phyloP scores from a whole-genome alignment of 2,797 vertebrate genomes.

The Distichodus sexfasciatus region DNA sequence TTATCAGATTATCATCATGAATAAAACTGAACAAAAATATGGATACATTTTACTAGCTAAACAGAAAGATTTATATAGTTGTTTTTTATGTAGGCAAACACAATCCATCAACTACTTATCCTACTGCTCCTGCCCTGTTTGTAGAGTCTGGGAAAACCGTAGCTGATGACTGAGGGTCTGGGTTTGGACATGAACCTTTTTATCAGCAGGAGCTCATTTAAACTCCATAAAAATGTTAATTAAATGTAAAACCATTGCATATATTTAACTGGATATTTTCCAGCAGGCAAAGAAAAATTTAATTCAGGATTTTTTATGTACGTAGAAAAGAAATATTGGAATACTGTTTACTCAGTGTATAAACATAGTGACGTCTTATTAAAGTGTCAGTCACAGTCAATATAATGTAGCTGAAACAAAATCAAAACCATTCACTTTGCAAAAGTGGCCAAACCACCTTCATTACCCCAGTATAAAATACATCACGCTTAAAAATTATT shows the following conservation, averaged over 20 bases:
- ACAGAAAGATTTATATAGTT: slow-evolving; percentile 7
- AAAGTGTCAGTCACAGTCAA: slow-evolving; percentile 8
- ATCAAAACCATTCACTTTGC: slow-evolving; percentile 21
- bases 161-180: slow-evolving; percentile 23
- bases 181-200: slow-evolving; percentile 14
- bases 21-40: too few relatives aligned
- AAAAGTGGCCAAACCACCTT: slow-evolving; percentile 13
- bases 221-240: slow-evolving; percentile 3
- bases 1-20: too few relatives aligned
- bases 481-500: slow-evolving; percentile 29
- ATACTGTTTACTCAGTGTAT: slow-evolving; percentile 19
- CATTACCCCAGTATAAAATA: slow-evolving; percentile 33
- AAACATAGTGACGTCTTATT: slow-evolving; percentile 13
- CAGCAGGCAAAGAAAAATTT: background rate
- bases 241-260: slow-evolving; percentile 11
- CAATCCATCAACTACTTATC: background rate
- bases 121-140: background rate
- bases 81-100: slow-evolving; percentile 21
- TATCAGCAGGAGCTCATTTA: slow-evolving; percentile 35
- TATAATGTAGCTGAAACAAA: background rate
- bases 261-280: background rate
- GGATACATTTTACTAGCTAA: slow-evolving; percentile 22
- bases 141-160: background rate
- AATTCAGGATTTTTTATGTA: background rate
- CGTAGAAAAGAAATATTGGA: background rate